A percentile compares a stretch with the other conserved stretches of the same genome.
Evolutionary conservation across 2,797 vertebrate species (phyloP).

Genomic region (Spea hammondii): DNA sequence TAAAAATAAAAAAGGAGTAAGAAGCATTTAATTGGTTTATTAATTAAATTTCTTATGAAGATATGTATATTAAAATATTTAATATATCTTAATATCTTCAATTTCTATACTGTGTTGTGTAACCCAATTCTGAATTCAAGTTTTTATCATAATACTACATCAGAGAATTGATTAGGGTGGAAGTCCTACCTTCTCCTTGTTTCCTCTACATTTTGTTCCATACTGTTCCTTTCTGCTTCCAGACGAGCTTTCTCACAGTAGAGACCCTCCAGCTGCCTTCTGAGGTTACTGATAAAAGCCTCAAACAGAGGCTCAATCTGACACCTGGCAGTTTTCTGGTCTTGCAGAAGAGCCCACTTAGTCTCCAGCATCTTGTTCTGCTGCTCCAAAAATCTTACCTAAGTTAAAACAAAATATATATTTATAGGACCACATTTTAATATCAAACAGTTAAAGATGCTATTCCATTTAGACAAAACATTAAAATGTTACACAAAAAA

Average conservation of each 20-base stretch:
- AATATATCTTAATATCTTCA: too few species aligned
- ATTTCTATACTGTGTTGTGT: too few species aligned
- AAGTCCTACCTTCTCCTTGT: conserved; percentile 37
- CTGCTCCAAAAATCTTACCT: conserved; percentile 63
- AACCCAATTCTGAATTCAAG: too few species aligned
- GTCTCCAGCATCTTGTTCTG: neutral
- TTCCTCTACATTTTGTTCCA: conserved; percentile 73
- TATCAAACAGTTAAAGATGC: too few species aligned
- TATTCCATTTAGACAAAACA: too few species aligned
- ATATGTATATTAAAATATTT: too few species aligned
- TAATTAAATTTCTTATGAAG: too few species aligned
- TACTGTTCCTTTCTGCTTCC: conserved; percentile 76
- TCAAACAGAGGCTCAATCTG: conserved; percentile 79
- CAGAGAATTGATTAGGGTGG: too few species aligned
- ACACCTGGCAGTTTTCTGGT: conserved; percentile 64
- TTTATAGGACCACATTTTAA: too few species aligned
- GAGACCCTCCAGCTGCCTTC: conserved; percentile 74
- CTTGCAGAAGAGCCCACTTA: conserved; percentile 11
- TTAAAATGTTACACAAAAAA: too few species aligned
- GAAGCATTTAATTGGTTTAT: too few species aligned
- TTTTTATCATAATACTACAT: too few species aligned
- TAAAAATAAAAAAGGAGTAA: neutral
- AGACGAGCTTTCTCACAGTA: conserved; percentile 75
- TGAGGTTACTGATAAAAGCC: conserved; percentile 77
- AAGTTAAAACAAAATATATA: neutral